Percentiles rank a stretch among this genome's conserved stretches.
Evolutionary conservation across 2,113 vertebrate genomes (phyloP).

Genomic region (Pseudonaja textilis): DNA sequence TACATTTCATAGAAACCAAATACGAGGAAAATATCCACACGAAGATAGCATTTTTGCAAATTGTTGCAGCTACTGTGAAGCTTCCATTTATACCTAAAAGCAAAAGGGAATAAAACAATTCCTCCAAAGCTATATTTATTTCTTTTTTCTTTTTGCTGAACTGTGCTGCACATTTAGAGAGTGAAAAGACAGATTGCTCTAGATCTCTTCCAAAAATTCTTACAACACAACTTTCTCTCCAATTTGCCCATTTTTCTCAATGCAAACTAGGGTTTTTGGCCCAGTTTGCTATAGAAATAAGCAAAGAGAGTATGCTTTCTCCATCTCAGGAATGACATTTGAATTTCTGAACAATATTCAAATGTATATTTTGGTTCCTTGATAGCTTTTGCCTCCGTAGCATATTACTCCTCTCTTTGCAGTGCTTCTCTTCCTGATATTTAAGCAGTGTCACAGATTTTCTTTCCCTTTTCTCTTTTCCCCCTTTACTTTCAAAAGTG

Average conservation of each 20-base stretch:
- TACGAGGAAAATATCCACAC: neutral
- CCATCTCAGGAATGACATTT: neutral
- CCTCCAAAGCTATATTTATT: neutral
- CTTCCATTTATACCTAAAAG: conserved; percentile 14
- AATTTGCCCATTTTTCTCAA: neutral
- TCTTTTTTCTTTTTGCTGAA: neutral
- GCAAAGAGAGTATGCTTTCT: neutral
- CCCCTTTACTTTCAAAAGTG: neutral
- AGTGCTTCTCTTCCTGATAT: neutral
- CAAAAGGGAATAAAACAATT: neutral
- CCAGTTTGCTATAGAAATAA: neutral
- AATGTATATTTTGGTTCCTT: neutral
- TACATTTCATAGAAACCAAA: conserved; percentile 26
- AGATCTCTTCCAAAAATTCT: conserved; percentile 4
- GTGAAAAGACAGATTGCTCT: neutral
- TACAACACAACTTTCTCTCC: neutral
- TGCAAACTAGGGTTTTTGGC: neutral
- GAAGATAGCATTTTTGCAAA: conserved; percentile 11
- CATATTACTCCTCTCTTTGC: neutral
- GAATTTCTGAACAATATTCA: neutral
- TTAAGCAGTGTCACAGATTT: neutral
- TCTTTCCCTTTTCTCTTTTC: neutral
- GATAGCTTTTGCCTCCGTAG: neutral
- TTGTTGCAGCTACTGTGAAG: neutral
- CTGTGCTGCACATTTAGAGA: neutral